These are phyloP conservation scores for Haplotaxodon microlepis DNA, from an alignment of 2,113 vertebrate species.

Conservation along the genomic window DNA sequence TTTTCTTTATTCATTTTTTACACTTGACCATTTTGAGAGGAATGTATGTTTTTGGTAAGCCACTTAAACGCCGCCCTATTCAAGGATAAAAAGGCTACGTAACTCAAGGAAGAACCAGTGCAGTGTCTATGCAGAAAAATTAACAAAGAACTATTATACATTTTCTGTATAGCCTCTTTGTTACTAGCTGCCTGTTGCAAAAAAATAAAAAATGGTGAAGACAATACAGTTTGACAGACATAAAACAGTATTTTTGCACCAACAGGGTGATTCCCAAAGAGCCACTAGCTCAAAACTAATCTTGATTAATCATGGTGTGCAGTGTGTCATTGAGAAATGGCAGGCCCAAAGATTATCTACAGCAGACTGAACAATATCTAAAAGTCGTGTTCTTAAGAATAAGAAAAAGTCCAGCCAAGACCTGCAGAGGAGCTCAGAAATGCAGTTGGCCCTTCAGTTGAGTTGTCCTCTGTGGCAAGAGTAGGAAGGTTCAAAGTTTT, in stretches of 20 bases:
- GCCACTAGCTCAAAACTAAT: background rate
- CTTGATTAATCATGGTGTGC: background rate
- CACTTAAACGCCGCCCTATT: background rate
- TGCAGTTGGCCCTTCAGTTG: background rate
- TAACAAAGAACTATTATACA: background rate
- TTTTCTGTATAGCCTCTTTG: background rate
- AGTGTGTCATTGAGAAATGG: background rate
- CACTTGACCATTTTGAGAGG: background rate
- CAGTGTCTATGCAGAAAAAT: background rate
- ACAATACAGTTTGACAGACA: background rate
- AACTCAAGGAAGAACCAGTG: background rate
- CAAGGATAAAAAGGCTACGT: rapidly evolving
- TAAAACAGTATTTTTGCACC: background rate
- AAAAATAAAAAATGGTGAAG: background rate
- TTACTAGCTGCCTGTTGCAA: background rate
- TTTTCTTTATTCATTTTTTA: background rate
- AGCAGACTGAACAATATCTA: background rate
- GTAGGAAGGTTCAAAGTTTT: background rate
- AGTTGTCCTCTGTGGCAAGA: background rate
- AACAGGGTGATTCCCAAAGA: background rate
- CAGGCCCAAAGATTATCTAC: background rate
- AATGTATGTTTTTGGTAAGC: background rate
- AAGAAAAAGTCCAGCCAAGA: background rate
- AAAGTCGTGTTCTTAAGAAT: background rate
- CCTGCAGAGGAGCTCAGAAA: background rate